Conservation (phyloP, 2,113 vertebrate genomes). For the Oreochromis tanganicae region DNA sequence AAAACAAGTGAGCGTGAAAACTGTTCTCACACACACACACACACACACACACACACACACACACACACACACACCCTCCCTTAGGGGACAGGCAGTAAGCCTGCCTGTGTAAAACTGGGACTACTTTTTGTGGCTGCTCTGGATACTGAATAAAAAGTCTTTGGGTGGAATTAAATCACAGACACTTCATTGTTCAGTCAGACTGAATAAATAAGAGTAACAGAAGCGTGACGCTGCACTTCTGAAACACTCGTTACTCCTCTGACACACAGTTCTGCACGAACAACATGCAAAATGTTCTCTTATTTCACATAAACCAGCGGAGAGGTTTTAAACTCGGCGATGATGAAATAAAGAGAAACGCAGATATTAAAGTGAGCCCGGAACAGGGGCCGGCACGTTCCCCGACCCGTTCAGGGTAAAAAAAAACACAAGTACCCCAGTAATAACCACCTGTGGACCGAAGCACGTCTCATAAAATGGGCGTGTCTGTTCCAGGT, state of each 20-base stretch:
- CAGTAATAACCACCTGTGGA: rapidly evolving
- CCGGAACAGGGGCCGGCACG: rapidly evolving
- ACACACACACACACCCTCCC: not conserved
- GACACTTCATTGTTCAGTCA: not conserved
- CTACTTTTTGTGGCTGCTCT: not conserved
- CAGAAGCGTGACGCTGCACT: not conserved
- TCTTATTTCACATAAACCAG: not conserved
- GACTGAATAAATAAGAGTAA: not conserved
- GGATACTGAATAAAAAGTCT: not conserved
- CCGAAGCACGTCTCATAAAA: rapidly evolving
- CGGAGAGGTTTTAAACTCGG: not conserved
- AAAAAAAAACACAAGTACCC: rapidly evolving
- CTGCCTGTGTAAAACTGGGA: not conserved
- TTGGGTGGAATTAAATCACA: not conserved
- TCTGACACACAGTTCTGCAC: rapidly evolving
- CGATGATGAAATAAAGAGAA: rapidly evolving
- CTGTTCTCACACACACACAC: not conserved
- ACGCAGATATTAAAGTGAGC: not conserved
- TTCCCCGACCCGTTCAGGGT: not conserved
- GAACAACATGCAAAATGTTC: not conserved
- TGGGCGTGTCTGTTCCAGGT: slow-evolving; percentile 1
- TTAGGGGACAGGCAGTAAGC: not conserved
- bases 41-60: not conserved
- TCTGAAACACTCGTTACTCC: not conserved
- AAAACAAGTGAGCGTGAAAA: not conserved